Evolutionary conservation across 2,797 vertebrate genomes (phyloP), one percentile per base, ranked within the genome.

Genomic region (Prionace glauca): DNA sequence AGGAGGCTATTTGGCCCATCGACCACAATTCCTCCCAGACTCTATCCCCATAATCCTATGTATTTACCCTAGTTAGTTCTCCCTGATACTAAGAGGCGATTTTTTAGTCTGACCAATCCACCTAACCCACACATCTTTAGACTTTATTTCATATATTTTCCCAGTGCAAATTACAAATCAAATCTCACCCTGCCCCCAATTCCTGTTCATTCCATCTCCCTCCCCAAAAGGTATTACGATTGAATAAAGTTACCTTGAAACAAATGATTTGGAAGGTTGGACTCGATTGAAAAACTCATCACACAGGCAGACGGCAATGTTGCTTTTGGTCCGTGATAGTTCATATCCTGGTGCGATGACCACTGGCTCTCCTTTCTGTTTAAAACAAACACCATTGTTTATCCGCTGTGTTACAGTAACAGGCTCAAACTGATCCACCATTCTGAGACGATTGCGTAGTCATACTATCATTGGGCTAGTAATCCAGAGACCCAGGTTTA

Each of bases 301-400:
- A 26, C 97, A 97, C 90, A 97, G 96, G 11, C 95, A 96, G 84
- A 97, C 96, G 0, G 96, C 96, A 95, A 97, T 96, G 95, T 96
- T 96, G 29, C 97, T 96, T 50, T 96, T 96, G 95, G 95, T 97
- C 93, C 95, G 96, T 95, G 96, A 0, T 18, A 97, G 96, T n/a
- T 86, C 95, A 94, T 97, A 97, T 79, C 97, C 97, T 84, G 97
- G 96, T 32, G 96, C 97, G 67, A 97, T 95, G 0, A 96, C 65
- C 77, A 97, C 96, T 84, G 96, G 96, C 0, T 74, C 93, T 12
- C 69, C 26, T 72, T 45, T 45, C 69, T 94, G 41, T 56, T 24
- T 56, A 32, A 94, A 94, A 74, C 72, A 3, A 74, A 32, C 5
- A 74, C 50, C 22, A 56, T 74, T 1, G 18, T 45, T 74, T 74